Evolutionary conservation across 2,888 invertebrate genomes (phyloP), one percentile per base, ranked within the genome.

Genomic region (Clistopyga incitator): DNA sequence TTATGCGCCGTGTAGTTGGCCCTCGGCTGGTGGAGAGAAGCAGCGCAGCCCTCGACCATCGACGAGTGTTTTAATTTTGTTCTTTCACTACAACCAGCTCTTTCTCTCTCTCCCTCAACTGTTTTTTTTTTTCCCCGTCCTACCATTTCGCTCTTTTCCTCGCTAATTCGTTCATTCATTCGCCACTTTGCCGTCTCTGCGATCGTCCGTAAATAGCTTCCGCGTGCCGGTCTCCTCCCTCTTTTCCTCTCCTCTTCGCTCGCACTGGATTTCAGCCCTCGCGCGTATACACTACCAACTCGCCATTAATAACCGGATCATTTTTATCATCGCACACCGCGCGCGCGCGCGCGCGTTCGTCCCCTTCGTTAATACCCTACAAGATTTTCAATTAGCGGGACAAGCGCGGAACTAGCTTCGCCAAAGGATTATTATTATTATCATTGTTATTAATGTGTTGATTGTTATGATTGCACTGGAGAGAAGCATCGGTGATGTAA

Each of bases 101-200:
- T 50, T n/a, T 54, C 52, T 15, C 52, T 59, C 59, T 65, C 52
- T 67, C 56, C 25, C 20, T 45, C 50, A 6, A 29, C 13, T 29
- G 29, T 72, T 59, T 3, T 34, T 20, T n/a, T n/a, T n/a, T n/a
- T n/a, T n/a, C n/a, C n/a, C n/a, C 50, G 11, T 38, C 20, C 34
- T 68, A 64, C 34, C 29, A 29, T 23, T 42, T 50, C 15, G 20
- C 47, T 10, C 25, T 59, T 72, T 45, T 18, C n/a, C 29, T 3
- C 64, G 64, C 84, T 81, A 79, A 81, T 81, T 84, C 75, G 78
- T 78, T 81, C 78, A 84, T 84, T 84, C 72, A 79, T 68, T 82
- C 61, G 82, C 76, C 74, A 79, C 78, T 75, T 78, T 75, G 75
- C 74, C 52, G 61, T 64, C 56, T 70, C 67, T 45, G 45, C 81